Percentiles rank a stretch among this genome's conserved stretches.
Evolutionary conservation across 2,888 invertebrate genomes (phyloP).

Genomic region (Trachelus troglodyta): DNA sequence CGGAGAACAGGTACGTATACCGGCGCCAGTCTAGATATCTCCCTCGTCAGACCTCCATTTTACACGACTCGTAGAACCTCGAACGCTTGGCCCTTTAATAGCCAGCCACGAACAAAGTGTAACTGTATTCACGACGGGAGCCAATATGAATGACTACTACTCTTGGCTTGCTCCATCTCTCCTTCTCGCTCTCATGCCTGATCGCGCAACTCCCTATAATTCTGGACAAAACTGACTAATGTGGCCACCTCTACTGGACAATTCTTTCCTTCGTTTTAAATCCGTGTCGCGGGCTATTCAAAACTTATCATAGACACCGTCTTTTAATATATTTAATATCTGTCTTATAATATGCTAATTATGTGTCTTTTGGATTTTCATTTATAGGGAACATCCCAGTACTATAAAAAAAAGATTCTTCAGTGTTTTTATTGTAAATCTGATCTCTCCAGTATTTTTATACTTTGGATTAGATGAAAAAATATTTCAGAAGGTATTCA

Average conservation of each 20-base stretch:
- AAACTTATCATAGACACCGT: background rate
- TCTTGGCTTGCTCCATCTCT: background rate
- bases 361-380: background rate
- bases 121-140: constrained; percentile 37
- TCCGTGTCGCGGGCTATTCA: background rate
- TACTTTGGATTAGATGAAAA: constrained; percentile 77
- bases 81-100: constrained; percentile 30
- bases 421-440: constrained; percentile 85
- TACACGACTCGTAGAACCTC: constrained; percentile 18
- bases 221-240: constrained; percentile 7
- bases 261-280: constrained; percentile 3
- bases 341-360: background rate
- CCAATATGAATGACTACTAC: constrained; percentile 28
- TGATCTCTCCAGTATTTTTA: constrained; percentile 82
- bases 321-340: background rate
- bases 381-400: constrained; percentile 85
- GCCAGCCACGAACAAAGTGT: constrained; percentile 43
- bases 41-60: constrained; percentile 19
- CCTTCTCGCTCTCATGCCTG: constrained; percentile 22
- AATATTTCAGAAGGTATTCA: constrained; percentile 70
- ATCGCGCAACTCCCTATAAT: constrained; percentile 9
- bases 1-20: constrained; percentile 75
- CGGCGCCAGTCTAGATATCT: constrained; percentile 7
- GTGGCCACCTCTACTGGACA: constrained; percentile 9
- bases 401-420: constrained; percentile 89